Conservation (phyloP, 2,888 invertebrate species). For the Drepanosiphum platanoidis region DNA sequence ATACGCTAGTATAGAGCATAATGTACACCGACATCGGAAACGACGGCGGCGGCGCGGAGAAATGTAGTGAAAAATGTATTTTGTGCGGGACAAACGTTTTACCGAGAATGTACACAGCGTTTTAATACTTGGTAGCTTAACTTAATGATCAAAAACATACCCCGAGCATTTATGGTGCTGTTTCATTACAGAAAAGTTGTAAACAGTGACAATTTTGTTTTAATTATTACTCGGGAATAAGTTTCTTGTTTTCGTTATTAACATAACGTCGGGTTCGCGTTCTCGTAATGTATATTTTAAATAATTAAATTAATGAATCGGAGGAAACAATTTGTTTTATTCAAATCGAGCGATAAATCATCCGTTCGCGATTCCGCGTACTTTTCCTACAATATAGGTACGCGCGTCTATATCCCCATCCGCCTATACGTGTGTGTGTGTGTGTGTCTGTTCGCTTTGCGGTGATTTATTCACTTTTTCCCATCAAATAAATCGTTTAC, state of each 20-base stretch:
- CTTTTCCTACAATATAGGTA: too few species aligned
- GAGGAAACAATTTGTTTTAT: background rate
- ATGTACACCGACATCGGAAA: background rate
- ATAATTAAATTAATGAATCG: background rate
- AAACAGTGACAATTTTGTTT: slow-evolving; percentile 42
- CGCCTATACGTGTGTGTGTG: background rate
- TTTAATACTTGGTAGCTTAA: slow-evolving; percentile 46
- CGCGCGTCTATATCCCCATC: background rate
- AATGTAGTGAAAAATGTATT: slow-evolving; percentile 28
- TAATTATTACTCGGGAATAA: slow-evolving; percentile 33
- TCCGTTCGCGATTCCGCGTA: background rate
- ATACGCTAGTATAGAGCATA: background rate
- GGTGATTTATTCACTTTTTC: background rate
- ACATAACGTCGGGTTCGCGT: background rate
- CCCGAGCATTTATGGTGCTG: slow-evolving; percentile 35
- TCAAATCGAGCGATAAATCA: background rate
- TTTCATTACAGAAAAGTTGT: slow-evolving; percentile 33
- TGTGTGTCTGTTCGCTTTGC: too few species aligned
- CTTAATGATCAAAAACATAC: slow-evolving; percentile 39
- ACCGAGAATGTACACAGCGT: background rate
- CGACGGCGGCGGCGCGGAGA: background rate
- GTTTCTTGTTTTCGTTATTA: slow-evolving; percentile 16
- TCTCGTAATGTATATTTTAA: background rate
- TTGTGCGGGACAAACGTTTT: slow-evolving; percentile 3
- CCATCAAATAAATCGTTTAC: background rate